These are phyloP conservation scores for Bembecia ichneumoniformis DNA, from an alignment of 2,888 invertebrate species.

Conservation along the genomic window DNA sequence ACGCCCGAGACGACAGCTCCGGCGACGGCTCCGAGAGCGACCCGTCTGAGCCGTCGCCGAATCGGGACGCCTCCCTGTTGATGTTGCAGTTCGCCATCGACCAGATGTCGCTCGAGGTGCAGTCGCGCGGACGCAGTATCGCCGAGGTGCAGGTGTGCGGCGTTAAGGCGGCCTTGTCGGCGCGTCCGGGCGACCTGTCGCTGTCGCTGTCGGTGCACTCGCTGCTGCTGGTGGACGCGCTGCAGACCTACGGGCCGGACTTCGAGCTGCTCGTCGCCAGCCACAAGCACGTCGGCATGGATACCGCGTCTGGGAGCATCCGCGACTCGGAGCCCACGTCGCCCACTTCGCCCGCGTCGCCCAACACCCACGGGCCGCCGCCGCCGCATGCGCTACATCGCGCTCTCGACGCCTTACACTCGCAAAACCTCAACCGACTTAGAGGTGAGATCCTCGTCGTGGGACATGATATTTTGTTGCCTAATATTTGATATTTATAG, in stretches of 20 bases:
- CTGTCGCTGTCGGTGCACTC: constrained; percentile 92
- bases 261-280: constrained; percentile 95
- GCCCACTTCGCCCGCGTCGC: constrained; percentile 76
- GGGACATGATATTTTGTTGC: too few species aligned
- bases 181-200: constrained; percentile 81
- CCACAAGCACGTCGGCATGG: constrained; percentile 95
- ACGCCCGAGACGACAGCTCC: constrained; percentile 34
- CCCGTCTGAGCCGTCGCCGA: constrained; percentile 40
- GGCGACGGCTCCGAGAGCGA: constrained; percentile 61
- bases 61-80: constrained; percentile 75
- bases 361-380: constrained; percentile 47
- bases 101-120: constrained; percentile 87
- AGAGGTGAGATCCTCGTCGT: not conserved
- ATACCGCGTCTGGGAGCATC: constrained; percentile 93
- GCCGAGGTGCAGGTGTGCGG: constrained; percentile 95
- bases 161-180: constrained; percentile 82
- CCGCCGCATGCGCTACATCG: constrained; percentile 36
- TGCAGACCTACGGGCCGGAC: constrained; percentile 95
- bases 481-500: too few species aligned
- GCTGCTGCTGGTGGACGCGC: constrained; percentile 91
- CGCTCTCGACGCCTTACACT: constrained; percentile 34
- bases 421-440: not conserved
- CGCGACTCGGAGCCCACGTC: constrained; percentile 93
- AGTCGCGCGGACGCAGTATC: constrained; percentile 88
- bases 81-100: constrained; percentile 91